Evolutionary conservation across 2,888 invertebrate genomes (phyloP).

Genomic region (Cosmopolites sordidus): DNA sequence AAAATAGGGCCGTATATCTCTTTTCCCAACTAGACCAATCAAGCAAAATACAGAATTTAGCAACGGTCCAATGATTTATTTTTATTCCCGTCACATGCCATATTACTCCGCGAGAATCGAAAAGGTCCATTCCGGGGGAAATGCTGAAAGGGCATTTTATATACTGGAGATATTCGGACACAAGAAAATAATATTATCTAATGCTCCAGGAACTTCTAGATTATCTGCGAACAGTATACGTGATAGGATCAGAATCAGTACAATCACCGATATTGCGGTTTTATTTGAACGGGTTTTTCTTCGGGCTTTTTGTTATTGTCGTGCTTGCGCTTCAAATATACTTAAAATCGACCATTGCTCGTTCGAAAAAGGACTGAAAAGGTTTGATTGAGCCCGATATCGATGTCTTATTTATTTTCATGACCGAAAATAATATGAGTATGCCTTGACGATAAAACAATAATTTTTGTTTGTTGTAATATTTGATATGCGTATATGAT

Average conservation of each 20-base stretch:
- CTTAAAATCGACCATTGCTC: too few species aligned
- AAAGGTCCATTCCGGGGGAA: conserved; percentile 25
- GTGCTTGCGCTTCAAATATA: too few species aligned
- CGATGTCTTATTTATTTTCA: too few species aligned
- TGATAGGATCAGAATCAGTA: conserved; percentile 25
- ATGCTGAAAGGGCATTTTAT: conserved; percentile 27
- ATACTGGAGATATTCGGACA: conserved; percentile 26
- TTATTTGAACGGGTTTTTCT: conserved; percentile 20
- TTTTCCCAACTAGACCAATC: too few species aligned
- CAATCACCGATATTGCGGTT: conserved; percentile 25
- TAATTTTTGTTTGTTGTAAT: too few species aligned
- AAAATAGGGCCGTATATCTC: too few species aligned
- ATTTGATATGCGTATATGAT: too few species aligned
- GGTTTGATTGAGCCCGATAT: too few species aligned
- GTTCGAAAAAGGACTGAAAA: too few species aligned
- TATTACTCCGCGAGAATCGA: conserved; percentile 24
- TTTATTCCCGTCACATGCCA: conserved; percentile 27
- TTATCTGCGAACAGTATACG: conserved; percentile 25
- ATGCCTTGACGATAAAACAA: too few species aligned
- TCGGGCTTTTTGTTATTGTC: neutral
- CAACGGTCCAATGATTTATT: conserved; percentile 17
- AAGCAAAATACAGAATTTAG: too few species aligned
- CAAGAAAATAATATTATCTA: conserved; percentile 27
- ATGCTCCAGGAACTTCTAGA: conserved; percentile 21
- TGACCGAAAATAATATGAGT: too few species aligned